These are phyloP conservation scores for Pristis pectinata DNA, from an alignment of 2,797 vertebrate genomes.

Conservation along the genomic window DNA sequence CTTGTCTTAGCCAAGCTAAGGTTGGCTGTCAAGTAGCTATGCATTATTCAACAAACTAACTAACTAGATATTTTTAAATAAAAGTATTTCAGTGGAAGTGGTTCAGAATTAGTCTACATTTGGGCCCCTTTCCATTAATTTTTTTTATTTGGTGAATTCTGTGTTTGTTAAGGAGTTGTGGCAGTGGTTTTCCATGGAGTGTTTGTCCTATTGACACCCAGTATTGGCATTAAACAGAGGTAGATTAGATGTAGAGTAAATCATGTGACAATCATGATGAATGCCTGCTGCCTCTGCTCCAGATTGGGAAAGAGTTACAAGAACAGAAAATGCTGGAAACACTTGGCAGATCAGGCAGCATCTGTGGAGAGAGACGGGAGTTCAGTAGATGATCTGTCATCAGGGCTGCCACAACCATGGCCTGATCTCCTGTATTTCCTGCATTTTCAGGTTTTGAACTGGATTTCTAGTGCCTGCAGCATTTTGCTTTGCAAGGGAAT, in stretches of 20 bases:
- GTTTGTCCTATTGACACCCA: neutral
- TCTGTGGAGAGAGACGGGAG: too few relatives aligned
- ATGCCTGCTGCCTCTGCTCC: too few relatives aligned
- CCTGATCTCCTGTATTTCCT: too few relatives aligned
- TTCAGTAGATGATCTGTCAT: too few relatives aligned
- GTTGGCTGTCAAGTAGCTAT: neutral
- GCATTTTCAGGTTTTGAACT: too few relatives aligned
- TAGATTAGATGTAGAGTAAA: too few relatives aligned
- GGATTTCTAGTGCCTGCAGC: too few relatives aligned
- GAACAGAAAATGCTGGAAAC: too few relatives aligned
- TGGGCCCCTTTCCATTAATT: neutral
- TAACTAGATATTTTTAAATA: neutral
- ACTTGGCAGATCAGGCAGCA: too few relatives aligned
- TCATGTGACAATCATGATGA: too few relatives aligned
- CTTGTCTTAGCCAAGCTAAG: neutral
- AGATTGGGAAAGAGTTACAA: too few relatives aligned
- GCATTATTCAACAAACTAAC: neutral
- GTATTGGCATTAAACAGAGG: neutral
- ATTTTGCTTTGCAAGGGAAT: neutral
- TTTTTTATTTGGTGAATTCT: neutral
- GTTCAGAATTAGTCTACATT: neutral
- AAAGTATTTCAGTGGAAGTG: neutral
- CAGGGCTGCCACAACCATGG: too few relatives aligned
- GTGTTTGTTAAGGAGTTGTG: neutral
- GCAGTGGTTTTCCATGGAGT: neutral